Percentiles rank a stretch among this genome's conserved stretches.
phyloP scores from a whole-genome alignment of 2,888 invertebrate genomes.

The Autographa pulchrina region DNA sequence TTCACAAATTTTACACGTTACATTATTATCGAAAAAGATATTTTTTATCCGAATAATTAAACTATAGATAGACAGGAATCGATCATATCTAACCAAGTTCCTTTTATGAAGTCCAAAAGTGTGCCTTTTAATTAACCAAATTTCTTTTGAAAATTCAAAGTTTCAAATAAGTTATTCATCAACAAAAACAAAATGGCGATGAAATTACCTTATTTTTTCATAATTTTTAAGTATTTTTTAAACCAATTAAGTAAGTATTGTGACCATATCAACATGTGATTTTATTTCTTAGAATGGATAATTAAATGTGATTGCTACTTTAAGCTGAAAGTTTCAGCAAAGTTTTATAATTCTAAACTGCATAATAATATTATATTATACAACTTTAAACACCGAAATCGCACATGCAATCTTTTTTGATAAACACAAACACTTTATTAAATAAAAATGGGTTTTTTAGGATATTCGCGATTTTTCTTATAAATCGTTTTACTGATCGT shows the following conservation, averaged over 20 bases:
- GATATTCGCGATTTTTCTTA: slow-evolving; percentile 21
- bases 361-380: slow-evolving; percentile 43
- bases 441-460: slow-evolving; percentile 26
- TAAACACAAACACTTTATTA: slow-evolving; percentile 43
- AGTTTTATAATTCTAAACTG: slow-evolving; percentile 23
- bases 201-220: slow-evolving; percentile 19
- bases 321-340: slow-evolving; percentile 18
- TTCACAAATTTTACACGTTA: slow-evolving; percentile 27
- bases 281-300: slow-evolving; percentile 31
- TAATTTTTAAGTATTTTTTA: slow-evolving; percentile 15
- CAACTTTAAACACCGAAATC: slow-evolving; percentile 22
- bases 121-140: slow-evolving; percentile 68
- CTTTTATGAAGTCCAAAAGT: slow-evolving; percentile 66
- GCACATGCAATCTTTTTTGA: slow-evolving; percentile 39
- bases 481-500: background rate
- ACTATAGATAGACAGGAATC: slow-evolving; percentile 44
- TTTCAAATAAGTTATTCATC: slow-evolving; percentile 16
- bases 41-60: slow-evolving; percentile 33
- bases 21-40: slow-evolving; percentile 23
- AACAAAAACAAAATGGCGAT: slow-evolving; percentile 15
- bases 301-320: slow-evolving; percentile 31
- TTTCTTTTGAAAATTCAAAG: slow-evolving; percentile 33
- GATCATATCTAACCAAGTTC: slow-evolving; percentile 69
- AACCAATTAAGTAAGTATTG: slow-evolving; percentile 44
- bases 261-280: slow-evolving; percentile 57